Conservation (phyloP, 2,797 vertebrate species). For the Molossus alvarezi region DNA sequence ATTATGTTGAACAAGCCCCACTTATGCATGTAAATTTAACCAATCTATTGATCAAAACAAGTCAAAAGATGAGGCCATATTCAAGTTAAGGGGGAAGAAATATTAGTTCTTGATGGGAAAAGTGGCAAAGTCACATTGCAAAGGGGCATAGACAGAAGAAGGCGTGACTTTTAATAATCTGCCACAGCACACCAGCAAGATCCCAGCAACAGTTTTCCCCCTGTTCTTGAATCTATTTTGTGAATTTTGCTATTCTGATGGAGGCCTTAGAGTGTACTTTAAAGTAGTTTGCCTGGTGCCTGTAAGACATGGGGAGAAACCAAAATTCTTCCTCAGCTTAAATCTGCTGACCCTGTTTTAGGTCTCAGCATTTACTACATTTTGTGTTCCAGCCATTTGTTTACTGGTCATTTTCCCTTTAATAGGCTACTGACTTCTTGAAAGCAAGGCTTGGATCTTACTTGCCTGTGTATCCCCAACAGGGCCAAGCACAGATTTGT, state of each 20-base stretch:
- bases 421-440: conserved; percentile 16
- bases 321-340: conserved; percentile 35
- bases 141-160: not conserved
- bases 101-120: not conserved
- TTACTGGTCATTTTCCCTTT: conserved; percentile 15
- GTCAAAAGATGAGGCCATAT: not conserved
- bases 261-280: not conserved
- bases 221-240: conserved; percentile 38
- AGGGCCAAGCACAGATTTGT: not conserved
- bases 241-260: not conserved
- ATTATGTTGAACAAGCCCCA: not conserved
- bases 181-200: not conserved
- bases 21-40: conserved; percentile 1
- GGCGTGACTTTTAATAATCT: not conserved
- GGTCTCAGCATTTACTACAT: not conserved
- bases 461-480: not conserved
- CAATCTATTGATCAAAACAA: conserved; percentile 4
- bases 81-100: conserved; percentile 39
- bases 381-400: conserved; percentile 41
- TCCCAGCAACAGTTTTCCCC: not conserved
- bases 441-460: conserved; percentile 2
- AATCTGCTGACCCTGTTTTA: not conserved
- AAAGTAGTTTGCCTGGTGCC: conserved; percentile 32
- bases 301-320: conserved; percentile 1
- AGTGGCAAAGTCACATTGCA: not conserved